A percentile compares a stretch with the other conserved stretches of the same genome.
These are phyloP conservation scores for Coregonus suidteri DNA, from an alignment of 2,797 vertebrate genomes.

Conservation along the genomic window DNA sequence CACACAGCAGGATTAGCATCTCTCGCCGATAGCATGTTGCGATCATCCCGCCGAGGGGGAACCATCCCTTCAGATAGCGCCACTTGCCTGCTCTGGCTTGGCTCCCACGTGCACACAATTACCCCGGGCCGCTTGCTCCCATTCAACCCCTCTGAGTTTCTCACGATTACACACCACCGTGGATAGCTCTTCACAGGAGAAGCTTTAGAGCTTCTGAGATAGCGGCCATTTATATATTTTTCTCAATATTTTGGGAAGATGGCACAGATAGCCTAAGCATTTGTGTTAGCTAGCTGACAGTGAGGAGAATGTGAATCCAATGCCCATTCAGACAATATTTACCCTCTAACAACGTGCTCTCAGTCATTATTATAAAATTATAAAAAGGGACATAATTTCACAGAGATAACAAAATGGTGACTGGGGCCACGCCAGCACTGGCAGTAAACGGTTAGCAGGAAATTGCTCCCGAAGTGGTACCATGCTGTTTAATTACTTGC, in stretches of 20 bases:
- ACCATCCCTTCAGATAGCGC: constrained; percentile 51
- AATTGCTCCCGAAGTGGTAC: constrained; percentile 72
- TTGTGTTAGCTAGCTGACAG: constrained; percentile 59
- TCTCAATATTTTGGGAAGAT: constrained; percentile 43
- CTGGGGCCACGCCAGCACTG: constrained; percentile 53
- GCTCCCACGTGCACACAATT: constrained; percentile 41
- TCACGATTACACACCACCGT: constrained; percentile 54
- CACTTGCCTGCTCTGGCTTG: constrained; percentile 33
- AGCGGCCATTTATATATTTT: constrained; percentile 52
- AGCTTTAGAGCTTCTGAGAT: constrained; percentile 50
- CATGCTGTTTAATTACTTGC: constrained; percentile 76
- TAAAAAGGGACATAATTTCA: constrained; percentile 73
- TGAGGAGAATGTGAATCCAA: constrained; percentile 64
- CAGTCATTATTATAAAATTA: constrained; percentile 72
- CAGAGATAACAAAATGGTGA: constrained; percentile 65
- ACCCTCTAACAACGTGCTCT: constrained; percentile 61
- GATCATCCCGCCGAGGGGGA: constrained; percentile 51
- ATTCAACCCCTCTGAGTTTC: constrained; percentile 55
- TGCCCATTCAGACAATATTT: constrained; percentile 63
- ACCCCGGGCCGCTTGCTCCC: constrained; percentile 48
- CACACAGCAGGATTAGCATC: constrained; percentile 68
- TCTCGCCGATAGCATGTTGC: constrained; percentile 47
- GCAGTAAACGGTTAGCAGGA: constrained; percentile 67
- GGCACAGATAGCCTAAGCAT: constrained; percentile 55
- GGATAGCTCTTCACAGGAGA: constrained; percentile 35